These are phyloP conservation scores for Orthonyx spaldingii DNA, from an alignment of 2,113 vertebrate species.

Conservation along the genomic window DNA sequence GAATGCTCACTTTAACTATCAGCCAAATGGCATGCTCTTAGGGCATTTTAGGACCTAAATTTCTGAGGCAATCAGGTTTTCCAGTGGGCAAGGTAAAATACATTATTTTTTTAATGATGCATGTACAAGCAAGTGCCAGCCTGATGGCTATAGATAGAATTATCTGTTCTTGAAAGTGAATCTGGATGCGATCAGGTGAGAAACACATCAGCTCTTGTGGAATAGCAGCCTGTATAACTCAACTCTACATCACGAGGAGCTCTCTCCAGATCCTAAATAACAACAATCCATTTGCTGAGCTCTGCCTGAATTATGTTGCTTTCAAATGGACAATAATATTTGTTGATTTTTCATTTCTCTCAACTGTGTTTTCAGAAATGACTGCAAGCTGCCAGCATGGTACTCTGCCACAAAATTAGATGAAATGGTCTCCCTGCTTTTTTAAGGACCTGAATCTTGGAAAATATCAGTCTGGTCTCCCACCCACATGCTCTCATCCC, in stretches of 20 bases:
- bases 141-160: background rate
- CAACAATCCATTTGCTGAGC: constrained; percentile 40
- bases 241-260: rapidly evolving
- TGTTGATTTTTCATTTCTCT: constrained; percentile 48
- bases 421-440: background rate
- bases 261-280: background rate
- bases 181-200: background rate
- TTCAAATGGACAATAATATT: constrained; percentile 58
- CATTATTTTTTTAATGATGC: background rate
- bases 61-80: background rate
- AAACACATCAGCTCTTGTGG: background rate
- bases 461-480: background rate
- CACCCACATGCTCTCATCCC: background rate
- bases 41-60: background rate
- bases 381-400: constrained; percentile 9
- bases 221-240: background rate
- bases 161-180: background rate
- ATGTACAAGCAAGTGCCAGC: background rate
- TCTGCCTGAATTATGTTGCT: constrained; percentile 50
- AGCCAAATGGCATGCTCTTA: background rate
- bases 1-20: background rate
- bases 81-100: background rate
- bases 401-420: background rate
- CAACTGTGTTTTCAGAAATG: constrained; percentile 19
- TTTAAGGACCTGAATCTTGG: background rate